These are phyloP conservation scores for Capromys pilorides DNA, from an alignment of 2,797 vertebrate genomes.

Conservation along the genomic window DNA sequence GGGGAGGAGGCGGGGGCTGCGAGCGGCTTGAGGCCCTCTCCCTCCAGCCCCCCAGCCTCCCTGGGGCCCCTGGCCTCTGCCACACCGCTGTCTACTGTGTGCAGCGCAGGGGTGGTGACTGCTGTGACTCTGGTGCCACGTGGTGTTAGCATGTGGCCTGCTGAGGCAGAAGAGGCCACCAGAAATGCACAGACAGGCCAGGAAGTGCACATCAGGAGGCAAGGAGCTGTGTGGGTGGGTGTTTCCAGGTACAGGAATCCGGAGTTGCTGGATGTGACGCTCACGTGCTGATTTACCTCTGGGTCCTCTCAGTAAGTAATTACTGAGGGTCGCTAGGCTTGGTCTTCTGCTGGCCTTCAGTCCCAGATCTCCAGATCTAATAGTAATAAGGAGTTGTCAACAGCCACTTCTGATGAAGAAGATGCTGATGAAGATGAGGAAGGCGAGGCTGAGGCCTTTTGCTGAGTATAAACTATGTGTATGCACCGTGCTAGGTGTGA, in stretches of 20 bases:
- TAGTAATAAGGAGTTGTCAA: neutral
- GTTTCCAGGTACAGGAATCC: conserved; percentile 18
- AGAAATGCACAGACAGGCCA: neutral
- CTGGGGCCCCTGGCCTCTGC: neutral
- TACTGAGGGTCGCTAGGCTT: neutral
- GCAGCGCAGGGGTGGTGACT: neutral
- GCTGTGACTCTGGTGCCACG: neutral
- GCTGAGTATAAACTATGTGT: neutral
- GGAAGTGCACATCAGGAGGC: neutral
- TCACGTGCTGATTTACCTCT: neutral
- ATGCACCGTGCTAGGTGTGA: neutral
- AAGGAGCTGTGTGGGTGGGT: neutral
- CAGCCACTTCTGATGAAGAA: neutral
- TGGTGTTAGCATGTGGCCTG: neutral
- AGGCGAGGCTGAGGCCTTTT: neutral
- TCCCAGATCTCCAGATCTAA: conserved; percentile 2
- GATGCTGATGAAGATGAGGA: neutral
- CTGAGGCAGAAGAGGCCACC: neutral
- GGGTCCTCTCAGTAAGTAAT: conserved; percentile 1
- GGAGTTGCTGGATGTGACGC: neutral
- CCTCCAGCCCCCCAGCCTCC: neutral
- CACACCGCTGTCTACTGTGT: neutral
- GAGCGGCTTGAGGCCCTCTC: neutral
- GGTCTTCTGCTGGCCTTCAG: neutral
- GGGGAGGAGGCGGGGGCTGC: neutral